phyloP scores from a whole-genome alignment of 2,113 vertebrate genomes.

The Benitochromis conjunctus region DNA sequence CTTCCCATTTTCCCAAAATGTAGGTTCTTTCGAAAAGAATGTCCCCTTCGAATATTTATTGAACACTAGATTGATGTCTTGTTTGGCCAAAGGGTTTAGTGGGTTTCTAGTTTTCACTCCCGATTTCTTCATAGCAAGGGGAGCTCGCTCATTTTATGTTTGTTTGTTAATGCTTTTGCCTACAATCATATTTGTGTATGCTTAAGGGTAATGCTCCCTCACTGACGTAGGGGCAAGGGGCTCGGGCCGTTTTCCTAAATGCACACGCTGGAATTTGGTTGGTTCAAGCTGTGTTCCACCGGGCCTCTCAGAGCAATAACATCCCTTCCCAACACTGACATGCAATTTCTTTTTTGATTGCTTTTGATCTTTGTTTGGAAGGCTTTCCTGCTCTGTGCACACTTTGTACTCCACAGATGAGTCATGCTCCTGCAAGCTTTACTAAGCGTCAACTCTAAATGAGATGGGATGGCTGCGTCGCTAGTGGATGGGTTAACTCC shows the following conservation, averaged over 20 bases:
- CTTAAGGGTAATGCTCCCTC: neutral
- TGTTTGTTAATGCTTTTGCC: neutral
- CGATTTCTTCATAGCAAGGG: slow-evolving; percentile 1
- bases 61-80: slow-evolving; percentile 40
- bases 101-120: neutral
- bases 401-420: slow-evolving; percentile 29
- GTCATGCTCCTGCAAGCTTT: slow-evolving; percentile 40
- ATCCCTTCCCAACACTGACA: slow-evolving; percentile 21
- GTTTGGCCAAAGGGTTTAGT: slow-evolving; percentile 21
- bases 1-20: neutral
- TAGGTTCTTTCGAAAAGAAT: neutral
- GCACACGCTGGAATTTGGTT: slow-evolving; percentile 10
- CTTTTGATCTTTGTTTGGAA: slow-evolving; percentile 44
- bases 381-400: slow-evolving; percentile 24
- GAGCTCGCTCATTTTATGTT: neutral
- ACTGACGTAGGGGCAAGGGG: neutral
- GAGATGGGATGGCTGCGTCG: neutral
- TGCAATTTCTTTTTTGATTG: slow-evolving; percentile 39
- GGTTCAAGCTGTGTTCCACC: neutral
- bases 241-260: neutral
- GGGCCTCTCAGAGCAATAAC: slow-evolving; percentile 8
- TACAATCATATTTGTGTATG: neutral
- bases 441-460: slow-evolving; percentile 16
- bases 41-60: slow-evolving; percentile 54
- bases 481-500: neutral